A percentile compares a stretch with the other conserved stretches of the same genome.
These are phyloP conservation scores for Rutpela maculata DNA, from an alignment of 2,888 invertebrate species.

Conservation along the genomic window DNA sequence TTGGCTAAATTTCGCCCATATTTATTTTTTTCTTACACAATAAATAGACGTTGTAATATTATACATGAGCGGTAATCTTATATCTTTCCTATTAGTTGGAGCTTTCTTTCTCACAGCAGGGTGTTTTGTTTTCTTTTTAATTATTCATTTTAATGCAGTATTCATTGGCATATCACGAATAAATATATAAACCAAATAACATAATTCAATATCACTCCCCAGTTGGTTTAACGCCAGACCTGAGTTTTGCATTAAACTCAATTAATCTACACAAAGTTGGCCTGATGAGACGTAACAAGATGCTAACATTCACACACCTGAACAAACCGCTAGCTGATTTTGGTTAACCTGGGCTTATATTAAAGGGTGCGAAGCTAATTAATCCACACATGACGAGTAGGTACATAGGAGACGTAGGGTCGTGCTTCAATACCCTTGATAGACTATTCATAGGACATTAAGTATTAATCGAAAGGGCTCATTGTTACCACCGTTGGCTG, in stretches of 20 bases:
- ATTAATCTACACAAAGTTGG: conserved; percentile 38
- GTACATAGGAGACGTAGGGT: conserved; percentile 28
- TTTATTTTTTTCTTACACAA: too few species aligned
- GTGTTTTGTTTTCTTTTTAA: too few species aligned
- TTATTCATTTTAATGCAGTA: too few species aligned
- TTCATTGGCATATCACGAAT: not conserved
- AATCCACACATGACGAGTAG: conserved; percentile 28
- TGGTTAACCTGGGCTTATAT: conserved; percentile 19
- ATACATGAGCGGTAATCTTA: too few species aligned
- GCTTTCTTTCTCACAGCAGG: too few species aligned
- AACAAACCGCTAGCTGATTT: conserved; percentile 41
- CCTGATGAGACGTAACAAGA: conserved; percentile 41
- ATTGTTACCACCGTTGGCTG: conserved; percentile 18
- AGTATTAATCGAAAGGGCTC: conserved; percentile 31
- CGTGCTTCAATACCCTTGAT: conserved; percentile 40
- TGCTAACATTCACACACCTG: conserved; percentile 38
- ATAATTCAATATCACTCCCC: conserved; percentile 9
- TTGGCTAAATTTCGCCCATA: too few species aligned
- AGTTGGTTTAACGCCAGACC: conserved; percentile 5
- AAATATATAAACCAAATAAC: conserved; percentile 4
- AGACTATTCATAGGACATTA: conserved; percentile 48
- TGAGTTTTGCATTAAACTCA: conserved; percentile 32
- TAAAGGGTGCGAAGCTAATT: conserved; percentile 28
- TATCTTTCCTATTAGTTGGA: too few species aligned
- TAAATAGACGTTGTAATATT: too few species aligned